phyloP scores from a whole-genome alignment of 2,888 invertebrate species.

The Drosophila incognita region DNA sequence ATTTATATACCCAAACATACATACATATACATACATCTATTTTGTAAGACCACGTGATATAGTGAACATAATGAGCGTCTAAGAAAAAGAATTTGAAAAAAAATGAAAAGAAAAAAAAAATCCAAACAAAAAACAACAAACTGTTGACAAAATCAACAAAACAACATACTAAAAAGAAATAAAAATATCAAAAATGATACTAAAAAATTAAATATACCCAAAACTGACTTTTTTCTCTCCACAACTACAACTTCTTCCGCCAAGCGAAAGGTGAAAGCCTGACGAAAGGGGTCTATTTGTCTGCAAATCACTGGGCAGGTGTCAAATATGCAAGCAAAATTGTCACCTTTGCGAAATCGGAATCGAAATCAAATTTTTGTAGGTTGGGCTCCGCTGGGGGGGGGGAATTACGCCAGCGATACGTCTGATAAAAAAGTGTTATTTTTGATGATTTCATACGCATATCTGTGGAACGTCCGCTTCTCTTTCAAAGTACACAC shows the following conservation, averaged over 20 bases:
- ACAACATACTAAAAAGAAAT: slow-evolving; percentile 62
- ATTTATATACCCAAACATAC: slow-evolving; percentile 16
- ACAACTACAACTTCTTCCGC: slow-evolving; percentile 5
- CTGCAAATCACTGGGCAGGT: slow-evolving; percentile 11
- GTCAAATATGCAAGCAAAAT: slow-evolving; percentile 5
- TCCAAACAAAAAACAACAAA: slow-evolving; percentile 51
- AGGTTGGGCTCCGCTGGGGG: neutral
- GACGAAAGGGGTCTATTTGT: neutral
- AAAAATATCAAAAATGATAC: slow-evolving; percentile 64
- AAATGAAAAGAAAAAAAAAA: slow-evolving; percentile 35
- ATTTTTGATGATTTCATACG: slow-evolving; percentile 31
- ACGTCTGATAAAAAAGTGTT: slow-evolving; percentile 9
- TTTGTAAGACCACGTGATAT: slow-evolving; percentile 78
- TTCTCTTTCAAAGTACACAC: neutral
- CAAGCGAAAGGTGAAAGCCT: slow-evolving; percentile 16
- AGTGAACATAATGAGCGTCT: slow-evolving; percentile 74
- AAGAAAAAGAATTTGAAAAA: slow-evolving; percentile 69
- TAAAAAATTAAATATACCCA: slow-evolving; percentile 64
- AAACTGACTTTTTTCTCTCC: slow-evolving; percentile 17
- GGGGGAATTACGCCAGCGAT: neutral
- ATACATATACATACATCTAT: slow-evolving; percentile 13
- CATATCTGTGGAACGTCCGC: slow-evolving; percentile 6
- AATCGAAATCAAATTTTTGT: slow-evolving; percentile 10
- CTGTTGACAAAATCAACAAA: slow-evolving; percentile 50
- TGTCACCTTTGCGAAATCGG: slow-evolving; percentile 21